Conservation (phyloP, 2,113 vertebrate genomes). For the Platysteira castanea region DNA sequence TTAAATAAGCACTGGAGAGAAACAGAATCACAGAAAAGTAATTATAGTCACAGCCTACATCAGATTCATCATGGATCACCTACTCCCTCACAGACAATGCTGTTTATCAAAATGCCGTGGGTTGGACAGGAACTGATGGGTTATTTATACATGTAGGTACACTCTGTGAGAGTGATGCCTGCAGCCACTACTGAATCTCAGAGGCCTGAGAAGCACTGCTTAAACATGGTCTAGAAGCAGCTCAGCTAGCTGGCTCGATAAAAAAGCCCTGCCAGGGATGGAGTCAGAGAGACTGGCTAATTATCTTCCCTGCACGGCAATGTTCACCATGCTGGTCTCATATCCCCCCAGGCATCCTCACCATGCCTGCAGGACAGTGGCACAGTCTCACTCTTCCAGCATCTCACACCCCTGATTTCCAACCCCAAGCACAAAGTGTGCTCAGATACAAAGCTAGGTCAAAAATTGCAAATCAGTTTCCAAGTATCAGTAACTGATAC, state of each 20-base stretch:
- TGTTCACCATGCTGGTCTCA: background rate
- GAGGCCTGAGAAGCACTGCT: background rate
- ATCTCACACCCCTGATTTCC: background rate
- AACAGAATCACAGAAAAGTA: background rate
- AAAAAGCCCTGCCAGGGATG: background rate
- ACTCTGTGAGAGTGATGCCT: background rate
- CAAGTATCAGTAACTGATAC: background rate
- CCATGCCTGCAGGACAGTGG: rapidly evolving
- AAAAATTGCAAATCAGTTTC: background rate
- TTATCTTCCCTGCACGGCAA: background rate
- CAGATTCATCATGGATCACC: background rate
- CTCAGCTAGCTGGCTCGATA: background rate
- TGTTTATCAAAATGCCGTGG: background rate
- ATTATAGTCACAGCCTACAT: background rate
- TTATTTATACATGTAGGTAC: background rate
- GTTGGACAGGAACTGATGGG: background rate
- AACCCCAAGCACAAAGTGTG: background rate
- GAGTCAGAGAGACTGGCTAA: background rate
- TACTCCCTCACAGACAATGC: background rate
- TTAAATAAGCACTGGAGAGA: background rate
- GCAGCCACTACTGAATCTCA: background rate
- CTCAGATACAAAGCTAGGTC: background rate
- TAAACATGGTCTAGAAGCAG: background rate
- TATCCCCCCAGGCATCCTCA: background rate
- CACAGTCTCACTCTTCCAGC: background rate